phyloP scores from a whole-genome alignment of 2,113 vertebrate genomes.

The Odocoileus virginianus region DNA sequence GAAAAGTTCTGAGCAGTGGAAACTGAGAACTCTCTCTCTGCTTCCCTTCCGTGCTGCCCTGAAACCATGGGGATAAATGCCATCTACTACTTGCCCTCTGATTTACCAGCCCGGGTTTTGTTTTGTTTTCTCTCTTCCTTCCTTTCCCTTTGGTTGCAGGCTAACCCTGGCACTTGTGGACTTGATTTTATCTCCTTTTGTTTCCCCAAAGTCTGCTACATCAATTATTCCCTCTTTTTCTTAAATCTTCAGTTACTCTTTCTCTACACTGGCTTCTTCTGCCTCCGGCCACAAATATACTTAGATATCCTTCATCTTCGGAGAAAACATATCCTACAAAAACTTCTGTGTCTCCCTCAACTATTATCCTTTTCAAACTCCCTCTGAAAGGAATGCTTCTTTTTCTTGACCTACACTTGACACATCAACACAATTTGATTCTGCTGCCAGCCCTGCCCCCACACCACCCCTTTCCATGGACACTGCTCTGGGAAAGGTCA shows the following conservation, averaged over 20 bases:
- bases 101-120: neutral
- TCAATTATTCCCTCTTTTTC: constrained; percentile 48
- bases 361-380: constrained; percentile 7
- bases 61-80: neutral
- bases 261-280: neutral
- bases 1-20: neutral
- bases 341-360: neutral
- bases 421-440: neutral
- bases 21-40: neutral
- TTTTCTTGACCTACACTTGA: neutral
- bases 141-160: neutral
- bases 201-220: neutral
- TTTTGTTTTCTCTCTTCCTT: accelerated
- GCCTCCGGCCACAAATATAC: constrained; percentile 38
- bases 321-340: neutral
- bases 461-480: neutral
- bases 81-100: neutral
- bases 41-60: neutral
- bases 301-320: constrained; percentile 22
- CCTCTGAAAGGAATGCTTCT: neutral
- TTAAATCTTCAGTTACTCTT: constrained; percentile 53
- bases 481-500: neutral
- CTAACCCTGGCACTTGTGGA: neutral
- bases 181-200: neutral
- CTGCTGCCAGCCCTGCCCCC: neutral